Base-by-base conservation (phyloP, 2,113 vertebrate genomes). In the Hypocryptadius cinnamomeus region DNA sequence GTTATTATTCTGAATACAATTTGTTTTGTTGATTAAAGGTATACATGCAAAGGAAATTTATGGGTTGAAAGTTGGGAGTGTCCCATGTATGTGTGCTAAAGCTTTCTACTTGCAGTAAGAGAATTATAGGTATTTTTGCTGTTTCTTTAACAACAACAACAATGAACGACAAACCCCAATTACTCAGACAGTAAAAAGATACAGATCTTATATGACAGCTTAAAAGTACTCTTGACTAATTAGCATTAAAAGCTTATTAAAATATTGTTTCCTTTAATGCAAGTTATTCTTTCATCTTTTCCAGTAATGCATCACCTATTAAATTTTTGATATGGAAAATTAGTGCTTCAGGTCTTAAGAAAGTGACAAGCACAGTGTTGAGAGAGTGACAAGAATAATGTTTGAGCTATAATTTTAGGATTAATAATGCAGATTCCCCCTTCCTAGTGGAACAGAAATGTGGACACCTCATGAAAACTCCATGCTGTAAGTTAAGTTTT, bases 321-420 rank as follows among this genome's bases (percentile, higher is more conserved):
- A 82, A 81, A 82, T 3, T 85, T 94, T 87, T 82, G 73, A 82
- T 85, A 40, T 72, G 53, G n/a, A 95, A 92, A 94, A 91, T 79
- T 72, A 95, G 28, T 69, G 78, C 70, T 92, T 79, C 53, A 57
- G 57, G 28, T 91, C 74, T 89, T n/a, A 76, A 61, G 15, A 61
- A 28, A 56, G 12, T 54, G 51, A 91, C 72, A 90, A 73, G 20
- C 81, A 64, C 30, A 47, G 42, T 27, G 9, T 56, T 50, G n/a
- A 69, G 15, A 70, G 11, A 74, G 30, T 78, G 71, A 53, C 42
- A 48, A 82, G 47, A 86, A 77, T 42, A 74, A 82, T 9, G 12
- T 70, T 28, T 72, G 30, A 77, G 31, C 60, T 60, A 30, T 39
- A 85, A 72, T 87, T 91, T 92, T 25, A 45, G 45, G 50, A 89